A percentile compares a stretch with the other conserved stretches of the same genome.
Evolutionary conservation across 2,797 vertebrate species (phyloP).

Genomic region (Peromyscus nudipes): DNA sequence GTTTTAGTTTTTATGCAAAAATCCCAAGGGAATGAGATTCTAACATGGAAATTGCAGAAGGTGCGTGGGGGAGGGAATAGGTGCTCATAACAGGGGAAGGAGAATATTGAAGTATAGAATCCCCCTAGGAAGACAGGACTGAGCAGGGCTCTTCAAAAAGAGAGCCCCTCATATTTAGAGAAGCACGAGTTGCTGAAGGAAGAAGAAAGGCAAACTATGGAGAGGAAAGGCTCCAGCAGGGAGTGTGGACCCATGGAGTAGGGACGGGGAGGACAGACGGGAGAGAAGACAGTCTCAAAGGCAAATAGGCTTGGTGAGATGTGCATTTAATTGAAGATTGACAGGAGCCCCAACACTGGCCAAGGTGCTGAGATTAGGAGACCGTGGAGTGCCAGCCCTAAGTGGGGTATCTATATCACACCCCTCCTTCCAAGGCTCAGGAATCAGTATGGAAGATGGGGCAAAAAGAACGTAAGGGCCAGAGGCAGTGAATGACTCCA

Average conservation of each 20-base stretch:
- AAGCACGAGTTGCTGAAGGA: neutral
- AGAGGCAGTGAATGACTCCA: neutral
- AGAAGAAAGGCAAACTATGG: neutral
- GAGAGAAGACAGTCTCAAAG: neutral
- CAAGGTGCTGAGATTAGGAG: neutral
- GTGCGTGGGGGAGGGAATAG: neutral
- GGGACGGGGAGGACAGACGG: neutral
- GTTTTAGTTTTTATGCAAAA: slow-evolving; percentile 33
- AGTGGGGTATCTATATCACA: neutral
- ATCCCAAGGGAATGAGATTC: neutral
- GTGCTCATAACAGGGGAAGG: neutral
- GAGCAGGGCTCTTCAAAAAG: neutral
- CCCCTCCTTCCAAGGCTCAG: neutral
- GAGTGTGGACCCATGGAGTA: neutral
- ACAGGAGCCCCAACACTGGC: neutral
- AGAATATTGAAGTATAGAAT: neutral
- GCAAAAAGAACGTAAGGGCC: neutral
- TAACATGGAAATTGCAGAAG: neutral
- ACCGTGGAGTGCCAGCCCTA: neutral
- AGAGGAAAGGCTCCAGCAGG: neutral
- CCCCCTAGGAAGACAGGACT: neutral
- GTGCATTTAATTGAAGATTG: neutral
- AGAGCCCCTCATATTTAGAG: neutral
- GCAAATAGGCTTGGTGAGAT: slow-evolving; percentile 29
- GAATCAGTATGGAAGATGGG: neutral